These are phyloP conservation scores for Gorsachius magnificus DNA, from an alignment of 2,797 vertebrate genomes.

Conservation along the genomic window DNA sequence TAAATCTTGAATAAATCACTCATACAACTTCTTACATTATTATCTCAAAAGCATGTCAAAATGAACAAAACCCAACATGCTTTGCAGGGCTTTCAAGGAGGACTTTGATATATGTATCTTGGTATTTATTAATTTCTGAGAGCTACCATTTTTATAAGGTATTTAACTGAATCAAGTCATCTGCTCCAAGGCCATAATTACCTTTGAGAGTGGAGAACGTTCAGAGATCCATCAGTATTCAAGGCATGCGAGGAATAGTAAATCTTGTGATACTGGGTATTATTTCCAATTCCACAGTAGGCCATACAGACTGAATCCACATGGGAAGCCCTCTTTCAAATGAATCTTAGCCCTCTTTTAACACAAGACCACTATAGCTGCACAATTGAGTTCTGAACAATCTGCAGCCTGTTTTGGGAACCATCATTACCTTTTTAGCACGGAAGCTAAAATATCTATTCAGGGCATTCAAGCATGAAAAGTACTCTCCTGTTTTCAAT, in stretches of 20 bases:
- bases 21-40: background rate
- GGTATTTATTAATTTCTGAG: conserved; percentile 4
- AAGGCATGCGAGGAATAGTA: background rate
- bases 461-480: background rate
- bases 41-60: background rate
- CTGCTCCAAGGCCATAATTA: background rate
- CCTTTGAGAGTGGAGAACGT: background rate
- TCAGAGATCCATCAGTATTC: conserved; percentile 3
- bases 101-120: background rate
- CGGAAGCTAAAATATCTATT: background rate
- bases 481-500: background rate
- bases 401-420: background rate
- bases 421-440: background rate
- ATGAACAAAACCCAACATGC: background rate
- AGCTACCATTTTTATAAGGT: background rate
- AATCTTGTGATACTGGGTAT: background rate
- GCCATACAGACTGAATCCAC: background rate
- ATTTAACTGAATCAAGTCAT: background rate
- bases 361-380: background rate
- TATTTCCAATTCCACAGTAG: background rate
- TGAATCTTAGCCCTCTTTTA: background rate
- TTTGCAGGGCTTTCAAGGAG: background rate
- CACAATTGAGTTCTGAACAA: background rate
- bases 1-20: background rate
- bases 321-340: background rate